phyloP scores from a whole-genome alignment of 1,140 invertebrate genomes.

The Hormaphis cornu region DNA sequence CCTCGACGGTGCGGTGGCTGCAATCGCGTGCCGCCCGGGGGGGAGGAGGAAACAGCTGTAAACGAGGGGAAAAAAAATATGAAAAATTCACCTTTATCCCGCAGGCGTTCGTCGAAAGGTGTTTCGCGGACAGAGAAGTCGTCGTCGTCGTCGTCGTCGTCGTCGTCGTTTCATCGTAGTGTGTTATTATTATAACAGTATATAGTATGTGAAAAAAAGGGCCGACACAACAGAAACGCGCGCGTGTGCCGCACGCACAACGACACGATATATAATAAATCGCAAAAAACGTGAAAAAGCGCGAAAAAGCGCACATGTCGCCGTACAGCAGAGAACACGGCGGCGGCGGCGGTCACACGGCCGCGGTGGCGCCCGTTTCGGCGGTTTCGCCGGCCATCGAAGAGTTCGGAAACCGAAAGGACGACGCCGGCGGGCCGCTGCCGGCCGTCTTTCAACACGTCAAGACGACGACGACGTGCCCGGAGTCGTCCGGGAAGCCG shows the following conservation, averaged over 20 bases:
- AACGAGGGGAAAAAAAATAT: too few species aligned
- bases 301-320: constrained; percentile 8
- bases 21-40: too few species aligned
- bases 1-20: too few species aligned
- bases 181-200: too few species aligned
- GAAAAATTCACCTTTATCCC: too few species aligned
- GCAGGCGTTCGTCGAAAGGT: too few species aligned
- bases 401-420: constrained; percentile 1
- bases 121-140: too few species aligned
- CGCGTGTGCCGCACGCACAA: too few species aligned
- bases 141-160: too few species aligned
- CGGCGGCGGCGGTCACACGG: not conserved
- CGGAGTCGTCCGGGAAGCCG: not conserved
- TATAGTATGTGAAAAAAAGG: too few species aligned
- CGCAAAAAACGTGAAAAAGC: not conserved
- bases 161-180: too few species aligned
- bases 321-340: constrained; percentile 22
- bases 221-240: not conserved
- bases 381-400: constrained; percentile 4
- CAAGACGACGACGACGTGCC: not conserved
- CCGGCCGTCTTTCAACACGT: not conserved
- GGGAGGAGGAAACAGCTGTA: too few species aligned
- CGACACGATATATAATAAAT: not conserved
- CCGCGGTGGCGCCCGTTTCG: not conserved
- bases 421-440: not conserved